Percentiles rank a stretch among this genome's conserved stretches.
phyloP scores from a whole-genome alignment of 2,888 invertebrate species.

The Boloria selene region DNA sequence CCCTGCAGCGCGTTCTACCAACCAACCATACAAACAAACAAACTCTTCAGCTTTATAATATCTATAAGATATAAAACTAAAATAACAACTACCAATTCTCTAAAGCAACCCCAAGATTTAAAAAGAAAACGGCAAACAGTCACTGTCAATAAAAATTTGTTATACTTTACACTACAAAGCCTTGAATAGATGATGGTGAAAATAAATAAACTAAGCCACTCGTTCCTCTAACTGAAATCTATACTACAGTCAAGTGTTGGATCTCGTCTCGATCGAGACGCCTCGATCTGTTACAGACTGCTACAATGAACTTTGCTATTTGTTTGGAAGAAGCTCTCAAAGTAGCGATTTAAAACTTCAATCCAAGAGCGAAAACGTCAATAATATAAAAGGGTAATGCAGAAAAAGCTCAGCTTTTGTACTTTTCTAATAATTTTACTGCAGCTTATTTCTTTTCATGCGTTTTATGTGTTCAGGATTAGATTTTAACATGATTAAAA shows the following conservation, averaged over 20 bases:
- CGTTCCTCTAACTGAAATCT: constrained; percentile 11
- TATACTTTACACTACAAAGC: neutral
- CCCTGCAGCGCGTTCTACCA: no score
- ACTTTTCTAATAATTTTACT: neutral
- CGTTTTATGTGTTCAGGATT: no score
- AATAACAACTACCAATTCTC: no score
- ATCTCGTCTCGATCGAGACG: constrained; percentile 15
- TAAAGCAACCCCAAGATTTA: no score
- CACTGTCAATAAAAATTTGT: no score
- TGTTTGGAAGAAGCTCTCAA: constrained; percentile 23
- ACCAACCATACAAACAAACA: no score
- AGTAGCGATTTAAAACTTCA: constrained; percentile 26
- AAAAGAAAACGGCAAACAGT: no score
- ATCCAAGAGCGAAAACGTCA: constrained; percentile 12
- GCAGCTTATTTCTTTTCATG: no score
- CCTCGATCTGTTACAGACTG: constrained; percentile 19
- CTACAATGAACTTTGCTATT: constrained; percentile 23
- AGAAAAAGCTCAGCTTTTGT: neutral
- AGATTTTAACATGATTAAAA: no score
- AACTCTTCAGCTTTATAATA: no score
- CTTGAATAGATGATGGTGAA: neutral
- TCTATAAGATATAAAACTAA: no score
- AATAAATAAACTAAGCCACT: constrained; percentile 9
- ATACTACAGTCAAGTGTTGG: constrained; percentile 17
- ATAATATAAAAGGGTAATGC: constrained; percentile 10